A percentile compares a stretch with the other conserved stretches of the same genome.
Conservation (phyloP, 30 jellyfish, hydroid and myxozoan species). For the Sanderia malayensis region DNA sequence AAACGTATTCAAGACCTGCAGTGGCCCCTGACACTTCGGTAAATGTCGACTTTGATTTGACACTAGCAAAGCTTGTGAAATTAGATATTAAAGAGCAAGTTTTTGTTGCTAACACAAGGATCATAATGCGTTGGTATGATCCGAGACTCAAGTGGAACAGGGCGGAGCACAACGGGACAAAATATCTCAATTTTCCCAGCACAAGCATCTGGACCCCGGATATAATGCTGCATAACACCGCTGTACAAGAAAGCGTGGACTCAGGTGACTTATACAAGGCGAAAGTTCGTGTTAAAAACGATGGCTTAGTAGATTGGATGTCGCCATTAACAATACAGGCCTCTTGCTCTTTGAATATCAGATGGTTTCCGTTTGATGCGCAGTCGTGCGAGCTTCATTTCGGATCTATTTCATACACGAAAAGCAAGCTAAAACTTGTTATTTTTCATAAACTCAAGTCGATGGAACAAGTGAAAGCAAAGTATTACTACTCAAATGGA, state of each 20-base stretch:
- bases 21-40: neutral
- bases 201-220: conserved; percentile 34
- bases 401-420: conserved; percentile 55
- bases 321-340: conserved; percentile 46
- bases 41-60: conserved; percentile 23
- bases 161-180: conserved; percentile 30
- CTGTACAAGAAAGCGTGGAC: conserved; percentile 48
- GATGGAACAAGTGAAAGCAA: neutral
- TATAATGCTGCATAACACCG: conserved; percentile 32
- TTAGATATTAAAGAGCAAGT: conserved; percentile 23
- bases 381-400: conserved; percentile 46
- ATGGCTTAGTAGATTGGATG: conserved; percentile 53
- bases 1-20: conserved; percentile 23
- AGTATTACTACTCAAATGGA: conserved; percentile 35
- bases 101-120: conserved; percentile 17
- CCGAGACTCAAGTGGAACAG: conserved; percentile 21
- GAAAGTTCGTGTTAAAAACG: conserved; percentile 18
- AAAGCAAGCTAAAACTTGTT: conserved; percentile 8
- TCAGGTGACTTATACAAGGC: conserved; percentile 40
- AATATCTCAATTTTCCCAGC: conserved; percentile 18
- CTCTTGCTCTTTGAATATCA: conserved; percentile 50
- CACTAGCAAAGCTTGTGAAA: conserved; percentile 20
- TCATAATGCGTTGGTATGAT: conserved; percentile 26
- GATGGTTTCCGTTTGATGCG: conserved; percentile 69
- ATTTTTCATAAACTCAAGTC: neutral